These are phyloP conservation scores for Pseudopleuronectes americanus DNA, from an alignment of 2,797 vertebrate species.

Conservation along the genomic window DNA sequence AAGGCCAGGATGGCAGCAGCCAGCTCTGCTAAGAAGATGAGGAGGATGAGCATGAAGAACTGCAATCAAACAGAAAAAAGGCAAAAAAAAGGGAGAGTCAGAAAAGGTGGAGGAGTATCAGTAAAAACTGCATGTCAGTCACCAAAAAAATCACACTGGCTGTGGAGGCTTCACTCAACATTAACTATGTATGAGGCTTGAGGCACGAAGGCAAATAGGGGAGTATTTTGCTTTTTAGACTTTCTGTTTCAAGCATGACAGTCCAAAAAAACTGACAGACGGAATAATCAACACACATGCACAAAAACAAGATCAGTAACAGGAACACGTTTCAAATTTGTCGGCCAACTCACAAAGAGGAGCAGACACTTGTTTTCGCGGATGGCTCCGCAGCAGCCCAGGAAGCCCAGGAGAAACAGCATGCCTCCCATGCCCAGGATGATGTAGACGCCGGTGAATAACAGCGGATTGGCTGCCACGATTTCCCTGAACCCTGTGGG, in stretches of 20 bases:
- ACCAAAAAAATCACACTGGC: conserved; percentile 50
- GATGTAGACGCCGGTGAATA: conserved; percentile 94
- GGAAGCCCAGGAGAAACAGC: conserved; percentile 95
- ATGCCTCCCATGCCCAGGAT: conserved; percentile 94
- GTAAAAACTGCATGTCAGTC: conserved; percentile 45
- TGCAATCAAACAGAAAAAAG: conserved; percentile 67
- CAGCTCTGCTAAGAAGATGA: conserved; percentile 96
- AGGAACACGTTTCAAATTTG: conserved; percentile 42
- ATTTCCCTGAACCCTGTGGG: conserved; percentile 96
- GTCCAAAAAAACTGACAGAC: conserved; percentile 35
- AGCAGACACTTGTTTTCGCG: conserved; percentile 97
- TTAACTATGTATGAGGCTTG: conserved; percentile 68
- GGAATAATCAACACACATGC: conserved; percentile 46
- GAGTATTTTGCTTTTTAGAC: conserved; percentile 47
- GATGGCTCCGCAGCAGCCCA: conserved; percentile 96
- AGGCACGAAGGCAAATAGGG: conserved; percentile 42
- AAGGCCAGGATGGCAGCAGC: conserved; percentile 95
- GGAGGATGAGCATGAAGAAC: conserved; percentile 97
- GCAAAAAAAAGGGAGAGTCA: conserved; percentile 4
- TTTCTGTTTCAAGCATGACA: conserved; percentile 38
- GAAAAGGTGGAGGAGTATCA: conserved; percentile 35
- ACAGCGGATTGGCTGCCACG: conserved; percentile 91
- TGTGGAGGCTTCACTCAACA: conserved; percentile 56
- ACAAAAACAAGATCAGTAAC: conserved; percentile 46
- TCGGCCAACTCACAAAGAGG: conserved; percentile 89